Conservation (phyloP, 2,113 vertebrate species). For the Engraulis encrasicolus region DNA sequence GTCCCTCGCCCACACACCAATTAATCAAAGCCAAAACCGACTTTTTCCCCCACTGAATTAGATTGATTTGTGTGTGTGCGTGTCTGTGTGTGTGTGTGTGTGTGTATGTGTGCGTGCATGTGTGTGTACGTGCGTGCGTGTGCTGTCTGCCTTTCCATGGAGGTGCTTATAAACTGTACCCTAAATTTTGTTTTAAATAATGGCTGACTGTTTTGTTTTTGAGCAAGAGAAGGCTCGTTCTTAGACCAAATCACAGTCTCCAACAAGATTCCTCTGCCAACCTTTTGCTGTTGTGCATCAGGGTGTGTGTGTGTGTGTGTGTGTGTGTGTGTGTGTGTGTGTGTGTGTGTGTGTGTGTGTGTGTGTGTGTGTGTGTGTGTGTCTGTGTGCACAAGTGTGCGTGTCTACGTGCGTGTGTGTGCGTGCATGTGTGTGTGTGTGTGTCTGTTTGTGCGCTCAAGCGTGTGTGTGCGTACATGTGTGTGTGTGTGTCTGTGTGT, state of each 20-base stretch:
- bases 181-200: background rate
- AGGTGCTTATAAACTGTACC: background rate
- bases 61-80: background rate
- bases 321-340: background rate
- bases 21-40: background rate
- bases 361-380: conserved; percentile 21
- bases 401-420: background rate
- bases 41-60: background rate
- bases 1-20: background rate
- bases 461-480: background rate
- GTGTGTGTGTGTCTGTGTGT: background rate
- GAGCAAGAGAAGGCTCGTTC: background rate
- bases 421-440: background rate
- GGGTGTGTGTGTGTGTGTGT: background rate
- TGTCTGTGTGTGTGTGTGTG: too few species aligned
- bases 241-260: background rate
- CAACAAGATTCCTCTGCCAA: background rate
- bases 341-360: background rate
- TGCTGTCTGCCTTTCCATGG: background rate
- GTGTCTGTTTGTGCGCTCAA: background rate
- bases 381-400: conserved; percentile 20
- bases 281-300: background rate
- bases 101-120: too few species aligned
- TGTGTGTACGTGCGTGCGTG: too few species aligned
- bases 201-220: background rate